phyloP scores from a whole-genome alignment of 2,888 invertebrate genomes.

The Phaonia tiefii region DNA sequence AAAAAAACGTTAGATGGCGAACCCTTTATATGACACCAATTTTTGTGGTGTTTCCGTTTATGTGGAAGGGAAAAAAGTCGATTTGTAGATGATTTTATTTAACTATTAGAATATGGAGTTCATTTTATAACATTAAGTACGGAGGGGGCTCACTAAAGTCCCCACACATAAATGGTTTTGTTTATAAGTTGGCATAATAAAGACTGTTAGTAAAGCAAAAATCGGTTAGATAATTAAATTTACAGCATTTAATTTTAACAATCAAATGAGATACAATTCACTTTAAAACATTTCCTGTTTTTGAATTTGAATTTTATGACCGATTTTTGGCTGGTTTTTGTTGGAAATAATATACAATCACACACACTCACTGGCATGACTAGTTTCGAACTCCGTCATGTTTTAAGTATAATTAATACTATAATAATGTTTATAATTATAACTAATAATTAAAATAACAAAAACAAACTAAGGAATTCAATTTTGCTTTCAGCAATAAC shows the following conservation, averaged over 20 bases:
- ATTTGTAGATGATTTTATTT: no score
- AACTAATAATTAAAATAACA: constrained; percentile 8
- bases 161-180: no score
- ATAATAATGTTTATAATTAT: background rate
- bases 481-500: constrained; percentile 13
- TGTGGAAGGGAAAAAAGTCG: no score
- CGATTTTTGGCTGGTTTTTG: background rate
- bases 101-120: no score
- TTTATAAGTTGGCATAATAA: constrained; percentile 22
- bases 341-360: no score
- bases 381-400: no score
- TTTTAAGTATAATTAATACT: background rate
- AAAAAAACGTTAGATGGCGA: no score
- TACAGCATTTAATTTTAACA: constrained; percentile 18
- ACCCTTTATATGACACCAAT: no score
- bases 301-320: background rate
- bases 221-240: constrained; percentile 18
- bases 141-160: no score
- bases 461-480: constrained; percentile 22
- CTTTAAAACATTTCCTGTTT: constrained; percentile 9
- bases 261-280: constrained; percentile 11
- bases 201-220: constrained; percentile 22
- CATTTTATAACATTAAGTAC: no score
- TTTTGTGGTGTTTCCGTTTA: no score
- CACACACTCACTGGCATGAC: background rate